These are phyloP conservation scores for Camarhynchus parvulus DNA, from an alignment of 2,113 vertebrate species.

Conservation along the genomic window DNA sequence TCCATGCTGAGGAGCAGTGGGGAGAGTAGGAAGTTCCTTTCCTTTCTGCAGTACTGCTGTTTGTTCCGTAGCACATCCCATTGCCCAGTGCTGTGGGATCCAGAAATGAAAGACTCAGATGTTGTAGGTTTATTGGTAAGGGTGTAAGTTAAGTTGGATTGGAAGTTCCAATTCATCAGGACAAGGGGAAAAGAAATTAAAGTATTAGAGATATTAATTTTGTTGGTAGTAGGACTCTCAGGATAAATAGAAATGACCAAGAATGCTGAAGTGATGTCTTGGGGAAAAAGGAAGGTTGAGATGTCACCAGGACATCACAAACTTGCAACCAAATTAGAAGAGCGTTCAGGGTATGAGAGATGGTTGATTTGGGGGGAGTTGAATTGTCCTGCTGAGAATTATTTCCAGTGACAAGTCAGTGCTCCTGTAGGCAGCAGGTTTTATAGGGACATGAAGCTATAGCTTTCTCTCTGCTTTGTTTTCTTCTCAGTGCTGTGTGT, in stretches of 20 bases:
- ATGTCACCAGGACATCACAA: neutral
- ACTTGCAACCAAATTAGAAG: neutral
- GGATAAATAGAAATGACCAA: neutral
- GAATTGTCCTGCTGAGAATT: neutral
- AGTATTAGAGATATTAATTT: neutral
- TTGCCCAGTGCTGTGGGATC: neutral
- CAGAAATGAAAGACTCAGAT: constrained; percentile 16
- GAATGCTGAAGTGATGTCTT: neutral
- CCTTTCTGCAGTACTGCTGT: neutral
- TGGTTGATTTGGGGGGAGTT: neutral
- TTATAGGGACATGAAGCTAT: neutral
- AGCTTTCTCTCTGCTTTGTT: neutral
- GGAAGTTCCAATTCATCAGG: neutral
- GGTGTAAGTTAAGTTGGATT: neutral
- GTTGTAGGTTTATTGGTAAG: neutral
- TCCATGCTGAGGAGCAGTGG: neutral
- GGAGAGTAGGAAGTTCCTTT: constrained; percentile 11
- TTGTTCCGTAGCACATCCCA: constrained; percentile 12
- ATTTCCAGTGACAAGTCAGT: neutral
- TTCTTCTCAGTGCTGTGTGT: neutral
- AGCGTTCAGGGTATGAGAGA: neutral
- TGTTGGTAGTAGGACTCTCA: neutral
- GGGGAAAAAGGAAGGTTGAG: neutral
- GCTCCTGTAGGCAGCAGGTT: neutral
- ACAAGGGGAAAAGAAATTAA: neutral